Evolutionary conservation across 1,140 invertebrate species (phyloP).

Genomic region (Drosophila ohnishii): DNA sequence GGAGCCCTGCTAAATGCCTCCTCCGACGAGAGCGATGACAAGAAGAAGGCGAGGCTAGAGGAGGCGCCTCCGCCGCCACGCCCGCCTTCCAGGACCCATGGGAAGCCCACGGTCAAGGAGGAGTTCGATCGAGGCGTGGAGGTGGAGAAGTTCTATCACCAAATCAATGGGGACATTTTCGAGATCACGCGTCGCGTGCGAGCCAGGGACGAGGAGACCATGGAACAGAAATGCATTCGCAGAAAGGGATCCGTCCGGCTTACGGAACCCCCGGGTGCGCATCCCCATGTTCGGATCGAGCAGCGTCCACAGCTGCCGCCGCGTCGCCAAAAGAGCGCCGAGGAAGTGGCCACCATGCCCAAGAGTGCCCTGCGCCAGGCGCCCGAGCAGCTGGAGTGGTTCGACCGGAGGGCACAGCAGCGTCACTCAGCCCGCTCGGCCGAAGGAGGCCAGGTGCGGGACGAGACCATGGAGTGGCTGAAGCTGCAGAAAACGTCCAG

Average conservation of each 20-base stretch:
- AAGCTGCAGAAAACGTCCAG: conserved; percentile 63
- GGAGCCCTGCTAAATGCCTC: conserved; percentile 61
- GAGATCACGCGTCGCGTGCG: conserved; percentile 79
- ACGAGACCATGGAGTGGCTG: conserved; percentile 80
- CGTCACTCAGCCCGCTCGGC: conserved; percentile 80
- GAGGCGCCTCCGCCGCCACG: conserved; percentile 46
- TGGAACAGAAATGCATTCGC: conserved; percentile 76
- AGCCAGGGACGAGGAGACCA: conserved; percentile 76
- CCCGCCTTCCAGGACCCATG: conserved; percentile 53
- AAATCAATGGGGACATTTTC: conserved; percentile 82
- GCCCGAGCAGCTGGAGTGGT: conserved; percentile 76
- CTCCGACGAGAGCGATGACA: conserved; percentile 72
- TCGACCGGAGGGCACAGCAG: conserved; percentile 79
- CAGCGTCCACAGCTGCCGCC: conserved; percentile 75
- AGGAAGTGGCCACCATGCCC: conserved; percentile 74
- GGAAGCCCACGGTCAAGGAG: conserved; percentile 66
- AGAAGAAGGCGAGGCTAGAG: conserved; percentile 49
- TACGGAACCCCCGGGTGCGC: conserved; percentile 34
- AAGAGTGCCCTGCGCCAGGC: conserved; percentile 66
- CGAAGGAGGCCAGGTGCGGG: conserved; percentile 74
- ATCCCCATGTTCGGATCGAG: conserved; percentile 59
- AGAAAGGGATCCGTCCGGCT: conserved; percentile 67
- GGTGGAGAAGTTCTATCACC: conserved; percentile 82
- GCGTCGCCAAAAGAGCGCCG: conserved; percentile 75
- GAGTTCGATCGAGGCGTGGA: conserved; percentile 81